Conservation (phyloP, 2,113 vertebrate species). For the Turnix velox region DNA sequence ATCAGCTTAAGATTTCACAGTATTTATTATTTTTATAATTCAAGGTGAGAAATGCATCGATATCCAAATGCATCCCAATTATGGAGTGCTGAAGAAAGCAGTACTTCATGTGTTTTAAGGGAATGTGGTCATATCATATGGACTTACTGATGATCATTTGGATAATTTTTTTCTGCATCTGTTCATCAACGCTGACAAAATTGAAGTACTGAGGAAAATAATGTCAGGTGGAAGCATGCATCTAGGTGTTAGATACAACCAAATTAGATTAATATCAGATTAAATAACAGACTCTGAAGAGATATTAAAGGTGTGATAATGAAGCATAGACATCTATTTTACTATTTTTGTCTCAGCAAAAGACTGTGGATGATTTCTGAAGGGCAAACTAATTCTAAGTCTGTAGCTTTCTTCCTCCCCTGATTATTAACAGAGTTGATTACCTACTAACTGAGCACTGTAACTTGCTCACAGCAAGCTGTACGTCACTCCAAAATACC, state of each 20-base stretch:
- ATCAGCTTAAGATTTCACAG: background rate
- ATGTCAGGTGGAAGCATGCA: background rate
- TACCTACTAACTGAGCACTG: background rate
- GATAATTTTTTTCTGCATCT: background rate
- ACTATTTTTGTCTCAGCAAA: background rate
- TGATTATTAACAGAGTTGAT: background rate
- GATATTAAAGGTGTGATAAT: background rate
- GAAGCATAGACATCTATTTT: background rate
- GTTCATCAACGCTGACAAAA: background rate
- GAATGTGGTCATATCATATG: background rate
- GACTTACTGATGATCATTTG: background rate
- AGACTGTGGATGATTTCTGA: background rate
- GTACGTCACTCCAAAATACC: background rate
- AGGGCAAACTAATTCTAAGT: background rate
- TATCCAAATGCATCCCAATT: background rate
- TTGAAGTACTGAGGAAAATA: background rate
- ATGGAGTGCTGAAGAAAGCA: background rate
- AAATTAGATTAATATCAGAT: background rate
- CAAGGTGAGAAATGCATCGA: background rate
- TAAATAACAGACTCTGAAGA: background rate
- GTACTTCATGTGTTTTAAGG: background rate
- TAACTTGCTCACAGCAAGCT: background rate
- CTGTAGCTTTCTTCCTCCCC: background rate
- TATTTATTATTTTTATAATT: slow-evolving; percentile 21
- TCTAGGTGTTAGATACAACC: background rate